Evolutionary conservation across 2,888 invertebrate genomes (phyloP).

Genomic region (Meganola albula): DNA sequence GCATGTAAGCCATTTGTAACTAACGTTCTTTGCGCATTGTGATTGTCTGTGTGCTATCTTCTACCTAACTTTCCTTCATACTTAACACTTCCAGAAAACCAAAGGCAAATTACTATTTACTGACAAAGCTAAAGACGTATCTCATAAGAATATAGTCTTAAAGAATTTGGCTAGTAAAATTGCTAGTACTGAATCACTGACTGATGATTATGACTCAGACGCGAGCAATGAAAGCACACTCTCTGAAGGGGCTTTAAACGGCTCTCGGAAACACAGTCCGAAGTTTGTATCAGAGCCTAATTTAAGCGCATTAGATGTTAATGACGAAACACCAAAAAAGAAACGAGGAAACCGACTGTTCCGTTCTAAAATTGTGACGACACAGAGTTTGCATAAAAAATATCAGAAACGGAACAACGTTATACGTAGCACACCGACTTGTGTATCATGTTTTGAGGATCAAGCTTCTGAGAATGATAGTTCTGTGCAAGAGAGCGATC

Average conservation of each 20-base stretch:
- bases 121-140: constrained; percentile 59
- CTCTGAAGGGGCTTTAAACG: constrained; percentile 62
- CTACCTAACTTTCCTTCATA: constrained; percentile 43
- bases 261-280: constrained; percentile 56
- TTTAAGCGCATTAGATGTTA: constrained; percentile 52
- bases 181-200: constrained; percentile 57
- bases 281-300: constrained; percentile 73
- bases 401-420: constrained; percentile 54
- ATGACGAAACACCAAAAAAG: constrained; percentile 67
- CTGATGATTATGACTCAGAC: constrained; percentile 63
- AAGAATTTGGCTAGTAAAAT: constrained; percentile 69
- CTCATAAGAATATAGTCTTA: constrained; percentile 64
- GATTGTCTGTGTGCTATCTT: constrained; percentile 28
- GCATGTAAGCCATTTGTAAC: constrained; percentile 28
- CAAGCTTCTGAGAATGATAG: constrained; percentile 47
- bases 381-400: constrained; percentile 56
- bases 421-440: constrained; percentile 57
- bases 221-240: constrained; percentile 64
- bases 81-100: constrained; percentile 56
- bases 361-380: constrained; percentile 55
- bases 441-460: constrained; percentile 66
- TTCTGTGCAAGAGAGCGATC: constrained; percentile 28
- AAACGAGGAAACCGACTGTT: constrained; percentile 61
- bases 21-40: constrained; percentile 25
- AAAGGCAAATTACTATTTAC: constrained; percentile 57